Conservation (phyloP, 1,140 invertebrate species). For the Arion vulgaris region DNA sequence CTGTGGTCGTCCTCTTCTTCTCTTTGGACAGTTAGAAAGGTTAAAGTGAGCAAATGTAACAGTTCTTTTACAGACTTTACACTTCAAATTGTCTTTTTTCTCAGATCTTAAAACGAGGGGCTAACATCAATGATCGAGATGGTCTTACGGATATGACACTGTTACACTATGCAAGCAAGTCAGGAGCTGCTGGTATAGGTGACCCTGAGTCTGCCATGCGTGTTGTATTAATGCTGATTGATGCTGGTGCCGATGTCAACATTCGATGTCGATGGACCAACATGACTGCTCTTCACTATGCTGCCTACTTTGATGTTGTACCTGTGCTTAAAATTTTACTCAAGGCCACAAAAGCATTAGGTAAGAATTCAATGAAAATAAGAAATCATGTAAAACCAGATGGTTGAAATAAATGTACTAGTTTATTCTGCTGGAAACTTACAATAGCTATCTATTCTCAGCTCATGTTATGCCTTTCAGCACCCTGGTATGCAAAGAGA, state of each 20-base stretch:
- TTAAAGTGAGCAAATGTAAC: too few relatives aligned
- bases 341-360: slow-evolving; percentile 69
- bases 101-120: slow-evolving; percentile 73
- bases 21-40: too few relatives aligned
- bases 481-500: too few relatives aligned
- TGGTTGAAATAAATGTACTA: too few relatives aligned
- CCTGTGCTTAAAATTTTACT: slow-evolving; percentile 74
- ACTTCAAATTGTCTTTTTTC: neutral
- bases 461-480: too few relatives aligned
- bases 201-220: slow-evolving; percentile 69
- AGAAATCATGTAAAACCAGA: too few relatives aligned
- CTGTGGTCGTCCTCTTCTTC: too few relatives aligned
- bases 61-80: too few relatives aligned
- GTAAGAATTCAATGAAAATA: slow-evolving; percentile 46
- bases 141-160: slow-evolving; percentile 77
- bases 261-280: slow-evolving; percentile 77
- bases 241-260: slow-evolving; percentile 74
- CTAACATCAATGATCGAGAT: slow-evolving; percentile 76
- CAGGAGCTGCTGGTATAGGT: slow-evolving; percentile 75
- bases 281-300: slow-evolving; percentile 77
- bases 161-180: slow-evolving; percentile 76
- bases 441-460: too few relatives aligned
- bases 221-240: slow-evolving; percentile 68
- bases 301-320: slow-evolving; percentile 76
- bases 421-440: too few relatives aligned